Conservation (phyloP, 2,797 vertebrate genomes). For the Emydoidea blandingii region DNA sequence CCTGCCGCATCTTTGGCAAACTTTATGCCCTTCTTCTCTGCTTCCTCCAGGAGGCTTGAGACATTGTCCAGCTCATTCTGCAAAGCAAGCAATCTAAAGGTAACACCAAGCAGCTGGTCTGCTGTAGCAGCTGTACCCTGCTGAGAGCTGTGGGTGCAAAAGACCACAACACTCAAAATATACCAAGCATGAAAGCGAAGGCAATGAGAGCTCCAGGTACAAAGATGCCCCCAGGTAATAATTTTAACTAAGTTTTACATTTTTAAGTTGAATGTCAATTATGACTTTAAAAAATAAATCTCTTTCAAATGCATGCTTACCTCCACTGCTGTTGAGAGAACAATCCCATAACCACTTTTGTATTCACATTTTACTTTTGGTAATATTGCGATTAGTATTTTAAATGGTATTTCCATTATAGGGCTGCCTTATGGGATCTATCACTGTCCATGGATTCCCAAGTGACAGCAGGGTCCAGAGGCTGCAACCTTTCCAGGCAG, state of each 20-base stretch:
- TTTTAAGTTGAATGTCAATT: not conserved
- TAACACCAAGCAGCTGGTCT: not conserved
- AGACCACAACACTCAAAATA: not conserved
- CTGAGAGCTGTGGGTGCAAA: not conserved
- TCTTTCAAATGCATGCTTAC: not conserved
- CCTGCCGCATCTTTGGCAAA: conserved; percentile 92
- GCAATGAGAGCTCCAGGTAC: not conserved
- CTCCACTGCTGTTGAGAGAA: not conserved
- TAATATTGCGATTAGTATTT: not conserved
- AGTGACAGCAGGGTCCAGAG: not conserved
- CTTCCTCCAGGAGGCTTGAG: conserved; percentile 91
- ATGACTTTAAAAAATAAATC: not conserved
- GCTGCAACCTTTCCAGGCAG: not conserved
- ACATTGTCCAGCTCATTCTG: conserved; percentile 95
- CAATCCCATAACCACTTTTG: not conserved
- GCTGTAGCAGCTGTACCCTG: not conserved
- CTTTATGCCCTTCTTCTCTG: conserved; percentile 96
- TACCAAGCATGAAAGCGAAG: not conserved
- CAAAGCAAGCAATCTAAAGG: conserved; percentile 19
- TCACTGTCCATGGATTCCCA: not conserved
- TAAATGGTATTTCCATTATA: not conserved
- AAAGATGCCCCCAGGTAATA: not conserved
- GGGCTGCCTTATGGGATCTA: not conserved
- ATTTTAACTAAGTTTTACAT: not conserved
- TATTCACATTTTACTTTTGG: not conserved